Base-by-base conservation (phyloP, 2,888 invertebrate species). In the Notodonta dromedarius region DNA sequence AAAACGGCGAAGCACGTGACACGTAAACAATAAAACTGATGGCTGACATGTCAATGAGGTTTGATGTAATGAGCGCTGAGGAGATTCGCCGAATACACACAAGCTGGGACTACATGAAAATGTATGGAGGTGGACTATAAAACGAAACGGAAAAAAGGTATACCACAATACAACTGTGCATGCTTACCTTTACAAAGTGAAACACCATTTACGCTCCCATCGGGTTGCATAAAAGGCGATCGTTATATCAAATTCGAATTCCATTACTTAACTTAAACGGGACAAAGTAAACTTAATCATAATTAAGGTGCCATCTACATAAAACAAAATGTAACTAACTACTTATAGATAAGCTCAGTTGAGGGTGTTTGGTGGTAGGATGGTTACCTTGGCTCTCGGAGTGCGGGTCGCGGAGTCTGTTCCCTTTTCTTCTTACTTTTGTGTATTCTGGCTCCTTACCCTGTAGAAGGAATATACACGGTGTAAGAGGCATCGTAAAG, bases 361-460 rank as follows among this genome's bases (percentile, higher is more conserved):
- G 65, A 76, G 71, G 71, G 63, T 74, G 60, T 68, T 40, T 60
- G 32, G 24, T 56, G 56, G 62, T 53, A 63, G 57, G 57, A 63
- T 57, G 60, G 40, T 66, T 94, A 96, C 97, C 97, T 96, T 97
- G 97, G 85, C 97, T 97, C 86, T 97, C 97, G 4, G 97, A 97
- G 90, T 97, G 97, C 13, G 97, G 96, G 87, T 97, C 97, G 63
- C 97, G 94, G 61, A 97, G 94, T 79, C 96, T 94, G 70, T 95
- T 96, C 71, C 96, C 96, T 96, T 97, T 97, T 95, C 97, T 96
- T 82, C 96, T 93, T 24, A 97, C 97, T 94, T 97, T 97, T 5
- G 96, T 97, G 82, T 97, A 97, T 85, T 97, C 97, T 63, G 96
- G 97, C 83, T 97, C 97, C 92, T 97, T 97, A 75, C 94, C 95